Percentiles rank a stretch among this genome's conserved stretches.
phyloP scores from a whole-genome alignment of 1,140 invertebrate genomes.

The Aphidius ervi region DNA sequence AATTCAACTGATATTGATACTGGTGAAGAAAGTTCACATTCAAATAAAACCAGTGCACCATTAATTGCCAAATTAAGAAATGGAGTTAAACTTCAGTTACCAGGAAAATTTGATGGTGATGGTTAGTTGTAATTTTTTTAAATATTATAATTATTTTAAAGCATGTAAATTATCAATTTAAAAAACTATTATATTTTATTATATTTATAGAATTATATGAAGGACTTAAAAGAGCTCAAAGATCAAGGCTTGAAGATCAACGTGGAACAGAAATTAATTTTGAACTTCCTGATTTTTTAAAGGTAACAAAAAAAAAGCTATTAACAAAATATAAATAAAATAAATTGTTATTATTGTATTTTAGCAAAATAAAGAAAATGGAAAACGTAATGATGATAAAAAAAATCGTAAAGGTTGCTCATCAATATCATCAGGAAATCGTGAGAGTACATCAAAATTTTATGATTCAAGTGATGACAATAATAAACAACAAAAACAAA shows the following conservation, averaged over 20 bases:
- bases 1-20: slow-evolving; percentile 36
- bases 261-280: slow-evolving; percentile 77
- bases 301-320: slow-evolving; percentile 44
- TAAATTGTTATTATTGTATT: not conserved
- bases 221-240: slow-evolving; percentile 71
- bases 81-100: slow-evolving; percentile 64
- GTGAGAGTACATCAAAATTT: slow-evolving; percentile 43
- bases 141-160: not conserved
- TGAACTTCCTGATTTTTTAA: slow-evolving; percentile 75
- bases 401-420: slow-evolving; percentile 41
- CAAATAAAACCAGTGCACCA: slow-evolving; percentile 48
- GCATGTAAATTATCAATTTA: not conserved
- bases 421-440: slow-evolving; percentile 28
- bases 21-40: slow-evolving; percentile 36
- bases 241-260: slow-evolving; percentile 74
- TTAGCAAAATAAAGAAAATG: slow-evolving; percentile 49
- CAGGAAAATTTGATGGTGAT: slow-evolving; percentile 64
- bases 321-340: slow-evolving; percentile 8
- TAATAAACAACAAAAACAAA: slow-evolving; percentile 23
- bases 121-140: slow-evolving; percentile 47
- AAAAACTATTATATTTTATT: slow-evolving; percentile 19
- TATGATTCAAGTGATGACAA: slow-evolving; percentile 42
- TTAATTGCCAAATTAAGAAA: slow-evolving; percentile 68
- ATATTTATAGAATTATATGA: slow-evolving; percentile 63
- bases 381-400: slow-evolving; percentile 40